phyloP scores from a whole-genome alignment of 2,888 invertebrate species.

The Plemyria rubiginata region DNA sequence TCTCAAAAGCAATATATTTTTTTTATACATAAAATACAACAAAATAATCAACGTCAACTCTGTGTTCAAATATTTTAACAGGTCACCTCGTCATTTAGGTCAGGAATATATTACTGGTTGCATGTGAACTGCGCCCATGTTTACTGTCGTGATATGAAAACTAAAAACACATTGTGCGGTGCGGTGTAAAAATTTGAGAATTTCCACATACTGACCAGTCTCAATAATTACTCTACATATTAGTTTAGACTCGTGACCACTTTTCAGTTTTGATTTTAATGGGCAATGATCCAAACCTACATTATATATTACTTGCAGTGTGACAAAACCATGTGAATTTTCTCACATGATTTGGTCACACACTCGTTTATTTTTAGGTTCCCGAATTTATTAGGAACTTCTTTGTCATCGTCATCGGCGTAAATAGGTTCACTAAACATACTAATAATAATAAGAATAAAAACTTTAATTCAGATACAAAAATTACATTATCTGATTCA shows the following conservation, averaged over 20 bases:
- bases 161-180: background rate
- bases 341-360: constrained; percentile 5
- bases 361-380: background rate
- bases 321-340: constrained; percentile 40
- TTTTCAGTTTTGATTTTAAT: constrained; percentile 22
- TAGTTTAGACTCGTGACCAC: constrained; percentile 29
- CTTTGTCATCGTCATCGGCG: too few species aligned
- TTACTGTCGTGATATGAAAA: background rate
- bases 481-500: too few species aligned
- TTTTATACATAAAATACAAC: background rate
- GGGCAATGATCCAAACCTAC: constrained; percentile 37
- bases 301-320: constrained; percentile 12
- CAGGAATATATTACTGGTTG: too few species aligned
- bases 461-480: too few species aligned
- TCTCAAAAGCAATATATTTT: background rate
- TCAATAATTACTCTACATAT: background rate
- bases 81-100: too few species aligned
- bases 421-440: too few species aligned
- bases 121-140: too few species aligned
- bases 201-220: background rate
- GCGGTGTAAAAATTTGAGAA: background rate
- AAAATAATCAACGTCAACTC: too few species aligned
- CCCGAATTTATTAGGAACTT: background rate
- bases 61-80: too few species aligned
- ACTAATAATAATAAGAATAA: too few species aligned